A percentile compares a stretch with the other conserved stretches of the same genome.
These are phyloP conservation scores for Selenia dentaria DNA, from an alignment of 2,888 invertebrate genomes.

Conservation along the genomic window DNA sequence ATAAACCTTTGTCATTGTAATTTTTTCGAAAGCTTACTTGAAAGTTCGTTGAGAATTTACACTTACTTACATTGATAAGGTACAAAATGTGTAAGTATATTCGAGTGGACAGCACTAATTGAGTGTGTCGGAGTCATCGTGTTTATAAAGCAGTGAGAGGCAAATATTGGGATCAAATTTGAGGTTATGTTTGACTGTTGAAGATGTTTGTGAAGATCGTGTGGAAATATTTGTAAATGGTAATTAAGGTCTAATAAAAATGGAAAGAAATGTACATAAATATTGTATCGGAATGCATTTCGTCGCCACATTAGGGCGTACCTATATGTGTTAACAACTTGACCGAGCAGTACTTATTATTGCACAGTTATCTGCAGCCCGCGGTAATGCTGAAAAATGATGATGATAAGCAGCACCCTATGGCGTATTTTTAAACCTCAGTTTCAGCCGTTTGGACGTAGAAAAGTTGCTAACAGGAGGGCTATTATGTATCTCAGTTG, in stretches of 20 bases:
- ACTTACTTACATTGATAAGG: constrained; percentile 5
- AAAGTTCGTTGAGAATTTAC: neutral
- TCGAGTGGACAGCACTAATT: constrained; percentile 10
- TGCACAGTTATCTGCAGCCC: no score
- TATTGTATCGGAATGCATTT: no score
- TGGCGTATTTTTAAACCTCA: no score
- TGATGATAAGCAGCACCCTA: no score
- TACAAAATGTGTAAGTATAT: neutral
- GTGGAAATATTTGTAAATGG: constrained; percentile 22
- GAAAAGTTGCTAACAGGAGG: no score
- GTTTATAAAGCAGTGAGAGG: constrained; percentile 9
- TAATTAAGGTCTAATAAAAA: constrained; percentile 8
- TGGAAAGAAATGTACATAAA: no score
- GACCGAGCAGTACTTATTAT: no score
- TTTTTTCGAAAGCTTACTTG: neutral
- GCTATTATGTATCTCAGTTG: no score
- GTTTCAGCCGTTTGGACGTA: no score
- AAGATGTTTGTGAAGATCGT: constrained; percentile 25
- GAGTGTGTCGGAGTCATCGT: constrained; percentile 11
- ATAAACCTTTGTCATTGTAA: neutral
- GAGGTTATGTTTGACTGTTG: constrained; percentile 30
- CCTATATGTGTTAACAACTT: no score
- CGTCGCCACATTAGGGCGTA: no score
- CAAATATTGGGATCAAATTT: constrained; percentile 28
- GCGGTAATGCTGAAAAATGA: no score